Evolutionary conservation across 1,140 invertebrate species (phyloP).

Genomic region (Drusus annulatus): DNA sequence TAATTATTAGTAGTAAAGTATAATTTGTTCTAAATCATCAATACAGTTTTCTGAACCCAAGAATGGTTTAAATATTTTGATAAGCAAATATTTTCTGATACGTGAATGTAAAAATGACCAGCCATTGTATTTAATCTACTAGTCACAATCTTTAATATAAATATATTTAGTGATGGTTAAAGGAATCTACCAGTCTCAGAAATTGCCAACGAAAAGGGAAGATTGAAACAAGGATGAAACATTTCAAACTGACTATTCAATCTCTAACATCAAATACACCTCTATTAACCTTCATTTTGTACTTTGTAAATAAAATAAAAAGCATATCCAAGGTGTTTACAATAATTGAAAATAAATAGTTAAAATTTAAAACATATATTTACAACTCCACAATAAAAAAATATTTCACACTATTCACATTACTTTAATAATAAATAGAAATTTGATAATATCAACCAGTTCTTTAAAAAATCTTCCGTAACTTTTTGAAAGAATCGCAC

Average conservation of each 20-base stretch:
- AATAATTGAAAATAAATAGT: constrained; percentile 11
- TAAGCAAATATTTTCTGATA: neutral
- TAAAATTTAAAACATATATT: constrained; percentile 10
- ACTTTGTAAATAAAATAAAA: constrained; percentile 7
- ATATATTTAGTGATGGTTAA: constrained; percentile 18
- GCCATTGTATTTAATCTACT: constrained; percentile 7
- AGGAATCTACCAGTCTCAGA: constrained; percentile 39
- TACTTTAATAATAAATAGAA: constrained; percentile 31
- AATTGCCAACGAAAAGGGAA: constrained; percentile 26
- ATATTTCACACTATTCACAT: constrained; percentile 26
- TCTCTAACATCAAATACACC: constrained; percentile 9
- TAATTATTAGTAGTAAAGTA: neutral
- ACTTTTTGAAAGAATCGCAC: constrained; percentile 5
- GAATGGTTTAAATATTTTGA: neutral
- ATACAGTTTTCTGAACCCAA: neutral
- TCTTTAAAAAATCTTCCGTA: constrained; percentile 5
- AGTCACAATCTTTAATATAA: constrained; percentile 29
- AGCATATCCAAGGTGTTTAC: neutral
- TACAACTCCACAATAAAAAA: constrained; percentile 14
- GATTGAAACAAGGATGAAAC: constrained; percentile 1
- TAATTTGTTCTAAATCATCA: neutral
- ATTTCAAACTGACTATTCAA: neutral
- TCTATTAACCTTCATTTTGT: constrained; percentile 15
- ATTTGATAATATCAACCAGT: constrained; percentile 20
- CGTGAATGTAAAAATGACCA: no score